Evolutionary conservation across 2,888 invertebrate species (phyloP).

Genomic region (Dynastes hyllus): DNA sequence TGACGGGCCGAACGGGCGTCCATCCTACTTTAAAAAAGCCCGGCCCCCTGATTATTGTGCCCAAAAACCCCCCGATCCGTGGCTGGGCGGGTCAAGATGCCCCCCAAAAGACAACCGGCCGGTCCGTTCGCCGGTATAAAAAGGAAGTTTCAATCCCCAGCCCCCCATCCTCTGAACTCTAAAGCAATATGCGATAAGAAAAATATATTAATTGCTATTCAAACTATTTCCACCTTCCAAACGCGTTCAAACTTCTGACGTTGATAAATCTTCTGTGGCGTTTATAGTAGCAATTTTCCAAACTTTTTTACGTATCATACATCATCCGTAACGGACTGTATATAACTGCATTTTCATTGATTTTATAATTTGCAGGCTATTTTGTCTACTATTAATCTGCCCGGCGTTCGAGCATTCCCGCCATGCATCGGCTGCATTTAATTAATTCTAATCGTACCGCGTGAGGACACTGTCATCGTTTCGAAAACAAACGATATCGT

Average conservation of each 20-base stretch:
- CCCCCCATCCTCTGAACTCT: too few relatives aligned
- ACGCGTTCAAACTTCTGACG: constrained; percentile 7
- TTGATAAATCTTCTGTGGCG: constrained; percentile 8
- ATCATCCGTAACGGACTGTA: neutral
- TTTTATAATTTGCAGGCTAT: constrained; percentile 34
- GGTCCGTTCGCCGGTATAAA: too few relatives aligned
- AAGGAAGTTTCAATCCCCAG: too few relatives aligned
- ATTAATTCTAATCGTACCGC: constrained; percentile 36
- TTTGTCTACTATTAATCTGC: constrained; percentile 29
- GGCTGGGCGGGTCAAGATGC: too few relatives aligned
- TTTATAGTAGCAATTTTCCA: neutral
- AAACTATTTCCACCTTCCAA: neutral
- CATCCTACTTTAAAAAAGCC: too few relatives aligned
- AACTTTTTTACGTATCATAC: constrained; percentile 16
- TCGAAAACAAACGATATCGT: constrained; percentile 34
- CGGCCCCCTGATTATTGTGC: too few relatives aligned
- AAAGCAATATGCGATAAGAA: too few relatives aligned
- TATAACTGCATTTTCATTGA: constrained; percentile 39
- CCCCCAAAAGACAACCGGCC: too few relatives aligned
- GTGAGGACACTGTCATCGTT: constrained; percentile 25
- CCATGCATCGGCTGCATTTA: constrained; percentile 41
- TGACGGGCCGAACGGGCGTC: too few relatives aligned
- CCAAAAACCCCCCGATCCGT: too few relatives aligned
- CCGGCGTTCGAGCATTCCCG: neutral
- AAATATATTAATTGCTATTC: too few relatives aligned